Conservation (phyloP, 2,113 vertebrate genomes). For the Nothocercus nigrocapillus region DNA sequence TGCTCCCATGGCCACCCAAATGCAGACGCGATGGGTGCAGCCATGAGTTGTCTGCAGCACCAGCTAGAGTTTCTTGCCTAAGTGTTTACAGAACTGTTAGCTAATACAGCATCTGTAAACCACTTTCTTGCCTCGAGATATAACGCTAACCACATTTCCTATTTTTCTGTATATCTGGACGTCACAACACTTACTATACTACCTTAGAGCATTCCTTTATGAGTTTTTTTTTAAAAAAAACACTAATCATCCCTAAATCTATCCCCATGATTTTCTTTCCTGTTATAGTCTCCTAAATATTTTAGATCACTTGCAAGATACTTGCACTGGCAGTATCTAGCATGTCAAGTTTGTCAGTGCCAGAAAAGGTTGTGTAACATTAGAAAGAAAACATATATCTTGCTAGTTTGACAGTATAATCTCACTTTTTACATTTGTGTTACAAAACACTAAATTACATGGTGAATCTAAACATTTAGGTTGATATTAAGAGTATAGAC, state of each 20-base stretch:
- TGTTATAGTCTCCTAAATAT: not conserved
- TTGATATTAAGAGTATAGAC: not conserved
- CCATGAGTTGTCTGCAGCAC: fast-evolving
- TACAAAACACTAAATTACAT: not conserved
- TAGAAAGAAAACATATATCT: not conserved
- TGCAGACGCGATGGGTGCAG: fast-evolving
- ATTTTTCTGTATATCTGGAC: not conserved
- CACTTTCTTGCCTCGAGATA: not conserved
- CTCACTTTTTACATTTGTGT: not conserved
- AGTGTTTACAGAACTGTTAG: not conserved
- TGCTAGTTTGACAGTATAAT: not conserved
- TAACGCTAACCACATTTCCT: not conserved
- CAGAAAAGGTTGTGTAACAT: not conserved
- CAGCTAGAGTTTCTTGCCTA: not conserved
- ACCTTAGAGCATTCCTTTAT: not conserved
- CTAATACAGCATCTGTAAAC: not conserved
- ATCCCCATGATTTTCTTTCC: not conserved
- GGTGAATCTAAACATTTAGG: not conserved
- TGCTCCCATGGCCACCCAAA: not conserved
- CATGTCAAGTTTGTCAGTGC: not conserved
- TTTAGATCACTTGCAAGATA: not conserved
- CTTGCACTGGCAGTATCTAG: not conserved
- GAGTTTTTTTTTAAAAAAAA: not conserved
- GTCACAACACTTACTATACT: not conserved
- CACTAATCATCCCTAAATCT: not conserved